These are phyloP conservation scores for Manacus vitellinus DNA, from an alignment of 2,113 vertebrate genomes.

Conservation along the genomic window DNA sequence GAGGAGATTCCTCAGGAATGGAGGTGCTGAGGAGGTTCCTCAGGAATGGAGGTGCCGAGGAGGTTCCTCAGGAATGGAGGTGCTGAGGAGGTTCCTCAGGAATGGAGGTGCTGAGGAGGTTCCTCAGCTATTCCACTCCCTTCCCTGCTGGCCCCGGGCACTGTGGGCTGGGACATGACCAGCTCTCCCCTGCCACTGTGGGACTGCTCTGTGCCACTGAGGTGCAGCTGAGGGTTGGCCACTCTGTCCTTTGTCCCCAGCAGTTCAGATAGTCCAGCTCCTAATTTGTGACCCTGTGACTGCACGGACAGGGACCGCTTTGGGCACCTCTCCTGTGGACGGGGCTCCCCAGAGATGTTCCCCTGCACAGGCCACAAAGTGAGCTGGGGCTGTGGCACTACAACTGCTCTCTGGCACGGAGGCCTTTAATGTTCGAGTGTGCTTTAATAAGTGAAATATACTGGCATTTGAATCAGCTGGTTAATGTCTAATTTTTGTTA, in stretches of 20 bases:
- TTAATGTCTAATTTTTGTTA: background rate
- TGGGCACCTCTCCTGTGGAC: accelerated
- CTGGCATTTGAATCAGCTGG: background rate
- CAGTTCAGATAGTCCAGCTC: accelerated
- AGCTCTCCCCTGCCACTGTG: no score
- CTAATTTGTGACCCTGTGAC: accelerated
- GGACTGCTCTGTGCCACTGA: background rate
- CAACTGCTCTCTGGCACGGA: background rate
- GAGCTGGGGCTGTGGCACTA: background rate
- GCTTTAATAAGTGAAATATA: background rate
- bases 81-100: no score
- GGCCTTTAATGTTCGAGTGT: accelerated
- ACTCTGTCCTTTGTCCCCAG: accelerated
- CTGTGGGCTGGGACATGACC: background rate
- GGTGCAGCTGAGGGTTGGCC: accelerated
- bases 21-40: accelerated
- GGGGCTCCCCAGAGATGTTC: background rate
- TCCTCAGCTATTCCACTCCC: accelerated
- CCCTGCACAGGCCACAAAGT: accelerated
- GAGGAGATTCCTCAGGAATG: no score
- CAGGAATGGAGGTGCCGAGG: background rate
- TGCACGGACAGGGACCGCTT: accelerated
- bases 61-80: no score
- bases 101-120: background rate
- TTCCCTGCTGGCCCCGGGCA: background rate